phyloP scores from a whole-genome alignment of 2,888 invertebrate genomes.

The Melinaea menophilus region DNA sequence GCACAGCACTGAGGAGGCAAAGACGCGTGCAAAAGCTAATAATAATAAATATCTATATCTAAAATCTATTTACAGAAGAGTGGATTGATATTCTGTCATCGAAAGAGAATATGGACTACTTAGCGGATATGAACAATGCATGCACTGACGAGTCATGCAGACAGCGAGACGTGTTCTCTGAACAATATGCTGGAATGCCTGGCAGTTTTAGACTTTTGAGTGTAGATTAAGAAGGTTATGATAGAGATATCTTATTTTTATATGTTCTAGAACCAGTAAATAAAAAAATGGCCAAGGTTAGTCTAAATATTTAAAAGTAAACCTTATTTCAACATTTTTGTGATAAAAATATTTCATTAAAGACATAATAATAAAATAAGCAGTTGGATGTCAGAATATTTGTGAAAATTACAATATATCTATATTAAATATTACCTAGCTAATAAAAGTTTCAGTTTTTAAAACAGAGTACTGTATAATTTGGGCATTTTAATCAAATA shows the following conservation, averaged over 20 bases:
- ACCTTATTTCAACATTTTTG: too few relatives aligned
- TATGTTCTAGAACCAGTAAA: not conserved
- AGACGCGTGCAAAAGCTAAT: not conserved
- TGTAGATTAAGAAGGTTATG: constrained; percentile 20
- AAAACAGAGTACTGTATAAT: too few relatives aligned
- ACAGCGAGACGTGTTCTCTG: constrained; percentile 40
- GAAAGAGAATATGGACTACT: constrained; percentile 35
- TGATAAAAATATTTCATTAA: too few relatives aligned
- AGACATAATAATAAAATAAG: too few relatives aligned
- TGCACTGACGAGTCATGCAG: constrained; percentile 44
- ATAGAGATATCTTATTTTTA: not conserved
- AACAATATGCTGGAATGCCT: constrained; percentile 42
- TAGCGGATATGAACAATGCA: constrained; percentile 39
- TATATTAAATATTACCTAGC: too few relatives aligned
- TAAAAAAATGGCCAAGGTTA: not conserved
- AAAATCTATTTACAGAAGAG: constrained; percentile 37
- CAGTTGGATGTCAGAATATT: too few relatives aligned
- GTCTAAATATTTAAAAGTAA: too few relatives aligned
- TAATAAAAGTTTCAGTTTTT: too few relatives aligned
- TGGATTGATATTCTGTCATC: constrained; percentile 35
- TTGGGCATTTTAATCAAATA: too few relatives aligned
- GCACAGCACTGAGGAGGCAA: too few relatives aligned
- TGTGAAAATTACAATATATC: too few relatives aligned
- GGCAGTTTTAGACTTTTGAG: constrained; percentile 27
- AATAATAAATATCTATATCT: too few relatives aligned